phyloP scores from a whole-genome alignment of 2,797 vertebrate species.

The Vipera latastei region DNA sequence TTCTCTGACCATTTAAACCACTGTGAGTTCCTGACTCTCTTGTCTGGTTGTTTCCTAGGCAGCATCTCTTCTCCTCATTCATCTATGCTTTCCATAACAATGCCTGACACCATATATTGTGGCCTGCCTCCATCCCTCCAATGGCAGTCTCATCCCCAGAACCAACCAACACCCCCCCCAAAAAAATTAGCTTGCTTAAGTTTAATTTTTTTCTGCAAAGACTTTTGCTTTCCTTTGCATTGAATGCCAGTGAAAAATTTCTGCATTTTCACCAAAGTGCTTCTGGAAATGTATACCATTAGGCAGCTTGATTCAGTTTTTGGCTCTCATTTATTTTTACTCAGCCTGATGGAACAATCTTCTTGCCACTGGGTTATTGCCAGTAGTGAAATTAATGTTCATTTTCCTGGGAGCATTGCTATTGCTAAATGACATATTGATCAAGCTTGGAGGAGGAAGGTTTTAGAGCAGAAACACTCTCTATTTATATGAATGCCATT shows the following conservation, averaged over 20 bases:
- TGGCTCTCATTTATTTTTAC: slow-evolving; percentile 17
- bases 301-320: background rate
- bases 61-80: background rate
- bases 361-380: background rate
- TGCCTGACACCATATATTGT: background rate
- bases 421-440: slow-evolving; percentile 32
- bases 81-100: background rate
- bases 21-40: background rate
- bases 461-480: background rate
- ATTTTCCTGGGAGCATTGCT: slow-evolving; percentile 25
- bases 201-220: background rate
- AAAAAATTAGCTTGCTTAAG: background rate
- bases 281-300: background rate
- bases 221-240: background rate
- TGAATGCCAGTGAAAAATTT: background rate
- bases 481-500: background rate
- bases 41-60: background rate
- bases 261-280: background rate
- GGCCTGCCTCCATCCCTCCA: background rate
- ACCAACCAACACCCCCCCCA: background rate
- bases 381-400: slow-evolving; percentile 21
- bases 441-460: background rate
- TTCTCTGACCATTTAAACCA: background rate
- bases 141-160: background rate
- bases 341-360: slow-evolving; percentile 12